Evolutionary conservation across 37 sponge, comb jelly and placozoan species (phyloP), one percentile per base, ranked within the genome.

Genomic region (Axinella damicornis): DNA sequence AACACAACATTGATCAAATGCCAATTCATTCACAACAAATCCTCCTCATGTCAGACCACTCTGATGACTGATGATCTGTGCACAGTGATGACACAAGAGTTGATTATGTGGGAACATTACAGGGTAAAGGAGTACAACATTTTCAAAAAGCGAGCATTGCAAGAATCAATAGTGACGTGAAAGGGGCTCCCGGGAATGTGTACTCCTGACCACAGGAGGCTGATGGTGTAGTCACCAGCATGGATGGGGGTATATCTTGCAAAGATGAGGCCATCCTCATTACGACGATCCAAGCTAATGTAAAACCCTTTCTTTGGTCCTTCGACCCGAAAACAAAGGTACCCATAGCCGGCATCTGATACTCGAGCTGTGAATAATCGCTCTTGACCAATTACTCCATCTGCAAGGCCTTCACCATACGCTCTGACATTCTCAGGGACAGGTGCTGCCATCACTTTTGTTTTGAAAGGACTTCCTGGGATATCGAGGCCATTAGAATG

Each of bases 161-260:
- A n/a, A n/a, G n/a, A n/a, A n/a, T n/a, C 46, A 46, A 46, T 46
- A 9, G 6, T 46, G 46, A 46, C 46, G 9, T 12, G 46, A 71
- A 92, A 95, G 22, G 96, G 96, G 35, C 89, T 88, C 56, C 81
- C 85, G 20, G 96, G 93, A 41, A 95, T 41, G 75, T 81, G 87
- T 16, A 68, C 68, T 18, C 85, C 90, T 9, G 90, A 76, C 96
- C 96, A 95, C 39, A 83, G 77, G 53, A 95, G 39, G 54, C 81
- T 65, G 20, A 92, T 71, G 53, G 53, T 72, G 58, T 95, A 95
- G 38, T 68, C 38, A 0, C 95, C 95, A 6, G 81, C 54, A 37
- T 78, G 38, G 11, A 73, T 85, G 28, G 95, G 95, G 63, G 88
- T 75, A 56, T 95, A 95, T 46, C 85, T 78, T 0, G 89, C 94